phyloP scores from a whole-genome alignment of 2,888 invertebrate species.

The Lasioglossum villosulum region DNA sequence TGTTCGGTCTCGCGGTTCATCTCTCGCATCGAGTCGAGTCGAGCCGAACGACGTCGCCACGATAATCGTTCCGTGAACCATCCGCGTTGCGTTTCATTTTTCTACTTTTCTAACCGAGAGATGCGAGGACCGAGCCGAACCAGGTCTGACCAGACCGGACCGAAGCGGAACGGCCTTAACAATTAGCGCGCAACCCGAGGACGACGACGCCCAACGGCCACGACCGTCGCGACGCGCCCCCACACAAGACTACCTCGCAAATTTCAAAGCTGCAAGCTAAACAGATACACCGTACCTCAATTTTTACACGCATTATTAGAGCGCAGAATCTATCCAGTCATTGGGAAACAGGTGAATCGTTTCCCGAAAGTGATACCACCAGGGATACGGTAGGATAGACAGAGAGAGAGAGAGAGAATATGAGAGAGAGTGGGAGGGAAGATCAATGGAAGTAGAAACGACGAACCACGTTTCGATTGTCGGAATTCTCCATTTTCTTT shows the following conservation, averaged over 20 bases:
- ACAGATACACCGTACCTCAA: slow-evolving; percentile 73
- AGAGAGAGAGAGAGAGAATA: slow-evolving; percentile 12
- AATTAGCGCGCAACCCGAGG: slow-evolving; percentile 5
- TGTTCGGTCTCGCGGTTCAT: background rate
- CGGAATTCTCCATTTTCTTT: slow-evolving; percentile 15
- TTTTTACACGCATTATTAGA: slow-evolving; percentile 55
- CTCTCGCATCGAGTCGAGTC: background rate
- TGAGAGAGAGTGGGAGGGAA: background rate
- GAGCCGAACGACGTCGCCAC: background rate
- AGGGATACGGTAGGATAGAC: slow-evolving; percentile 23
- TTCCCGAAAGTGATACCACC: background rate
- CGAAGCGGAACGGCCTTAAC: slow-evolving; percentile 21
- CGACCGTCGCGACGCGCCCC: slow-evolving; percentile 61
- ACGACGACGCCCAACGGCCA: slow-evolving; percentile 41
- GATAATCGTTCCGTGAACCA: background rate
- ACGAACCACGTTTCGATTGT: slow-evolving; percentile 42
- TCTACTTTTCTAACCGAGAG: slow-evolving; percentile 4
- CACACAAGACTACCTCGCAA: slow-evolving; percentile 80
- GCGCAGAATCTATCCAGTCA: slow-evolving; percentile 57
- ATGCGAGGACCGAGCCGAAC: slow-evolving; percentile 16
- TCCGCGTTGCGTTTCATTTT: background rate
- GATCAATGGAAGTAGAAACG: slow-evolving; percentile 18
- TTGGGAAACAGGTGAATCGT: slow-evolving; percentile 24
- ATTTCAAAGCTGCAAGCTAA: slow-evolving; percentile 65
- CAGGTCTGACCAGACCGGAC: too few relatives aligned